Evolutionary conservation across 2,888 invertebrate species (phyloP).

Genomic region (Orthosia gothica): DNA sequence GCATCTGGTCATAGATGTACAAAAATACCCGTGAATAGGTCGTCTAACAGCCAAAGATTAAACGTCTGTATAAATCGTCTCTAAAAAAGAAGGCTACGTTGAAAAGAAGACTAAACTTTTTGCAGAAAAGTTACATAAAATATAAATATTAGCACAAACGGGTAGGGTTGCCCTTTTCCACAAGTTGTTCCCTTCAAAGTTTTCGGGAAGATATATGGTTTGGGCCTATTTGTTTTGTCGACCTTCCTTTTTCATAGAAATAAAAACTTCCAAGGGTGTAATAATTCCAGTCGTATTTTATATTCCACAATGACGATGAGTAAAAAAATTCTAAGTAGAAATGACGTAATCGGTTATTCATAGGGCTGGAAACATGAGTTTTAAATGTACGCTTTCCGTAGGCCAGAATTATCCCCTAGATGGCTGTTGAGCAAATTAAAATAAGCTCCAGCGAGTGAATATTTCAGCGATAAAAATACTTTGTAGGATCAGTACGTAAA

Average conservation of each 20-base stretch:
- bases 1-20: background rate
- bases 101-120: constrained; percentile 21
- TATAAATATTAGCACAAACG: constrained; percentile 45
- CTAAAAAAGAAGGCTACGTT: background rate
- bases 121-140: constrained; percentile 39
- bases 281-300: constrained; percentile 29
- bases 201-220: constrained; percentile 46
- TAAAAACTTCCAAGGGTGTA: constrained; percentile 48
- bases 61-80: background rate
- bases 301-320: constrained; percentile 9
- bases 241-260: constrained; percentile 50
- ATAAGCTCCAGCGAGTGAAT: constrained; percentile 60
- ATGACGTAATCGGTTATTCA: constrained; percentile 45
- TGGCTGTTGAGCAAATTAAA: constrained; percentile 64
- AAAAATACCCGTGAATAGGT: background rate
- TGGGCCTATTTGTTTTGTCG: constrained; percentile 51
- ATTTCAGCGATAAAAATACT: constrained; percentile 63
- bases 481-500: constrained; percentile 53
- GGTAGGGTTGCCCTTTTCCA: constrained; percentile 35
- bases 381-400: constrained; percentile 37
- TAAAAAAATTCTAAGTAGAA: constrained; percentile 15
- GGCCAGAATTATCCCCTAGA: constrained; percentile 56
- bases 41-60: background rate
- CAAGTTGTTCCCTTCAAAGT: constrained; percentile 48
- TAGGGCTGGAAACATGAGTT: constrained; percentile 44